Evolutionary conservation across 2,797 vertebrate species (phyloP).

Genomic region (Chanos chanos): DNA sequence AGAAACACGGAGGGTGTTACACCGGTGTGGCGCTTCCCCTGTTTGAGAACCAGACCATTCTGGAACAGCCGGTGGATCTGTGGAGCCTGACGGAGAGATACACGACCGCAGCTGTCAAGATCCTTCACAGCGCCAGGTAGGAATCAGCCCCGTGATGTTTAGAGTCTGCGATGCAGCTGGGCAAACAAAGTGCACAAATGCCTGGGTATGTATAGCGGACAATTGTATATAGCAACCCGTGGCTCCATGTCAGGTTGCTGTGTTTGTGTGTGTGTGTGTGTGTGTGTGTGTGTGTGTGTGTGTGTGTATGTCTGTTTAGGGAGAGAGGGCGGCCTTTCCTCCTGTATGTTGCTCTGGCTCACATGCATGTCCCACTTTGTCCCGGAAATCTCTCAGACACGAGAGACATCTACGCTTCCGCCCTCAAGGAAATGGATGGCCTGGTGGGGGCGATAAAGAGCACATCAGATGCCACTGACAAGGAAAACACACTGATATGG

Average conservation of each 20-base stretch:
- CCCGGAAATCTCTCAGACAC: conserved; percentile 7
- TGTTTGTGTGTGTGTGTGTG: not conserved
- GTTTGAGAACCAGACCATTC: conserved; percentile 79
- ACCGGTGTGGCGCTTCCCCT: conserved; percentile 81
- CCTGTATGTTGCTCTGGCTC: conserved; percentile 85
- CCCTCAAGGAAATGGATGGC: conserved; percentile 84
- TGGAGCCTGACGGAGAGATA: conserved; percentile 76
- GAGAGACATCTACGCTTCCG: conserved; percentile 60
- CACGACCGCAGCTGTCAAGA: conserved; percentile 62
- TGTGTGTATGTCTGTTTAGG: conserved; percentile 56
- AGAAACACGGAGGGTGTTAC: conserved; percentile 66
- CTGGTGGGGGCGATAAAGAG: conserved; percentile 80
- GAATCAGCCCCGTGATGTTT: not conserved
- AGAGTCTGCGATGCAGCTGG: not conserved
- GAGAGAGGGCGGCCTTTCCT: conserved; percentile 77
- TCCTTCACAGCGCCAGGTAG: conserved; percentile 82
- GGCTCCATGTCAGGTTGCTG: not conserved
- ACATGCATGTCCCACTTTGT: conserved; percentile 92
- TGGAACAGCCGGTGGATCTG: conserved; percentile 86
- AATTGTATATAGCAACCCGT: not conserved
- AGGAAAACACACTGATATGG: conserved; percentile 85
- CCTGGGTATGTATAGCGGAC: not conserved
- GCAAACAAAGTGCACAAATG: not conserved
- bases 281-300: conserved; percentile 6
- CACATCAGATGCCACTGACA: conserved; percentile 57